phyloP scores from a whole-genome alignment of 2,888 invertebrate genomes.

The Tiphia femorata region DNA sequence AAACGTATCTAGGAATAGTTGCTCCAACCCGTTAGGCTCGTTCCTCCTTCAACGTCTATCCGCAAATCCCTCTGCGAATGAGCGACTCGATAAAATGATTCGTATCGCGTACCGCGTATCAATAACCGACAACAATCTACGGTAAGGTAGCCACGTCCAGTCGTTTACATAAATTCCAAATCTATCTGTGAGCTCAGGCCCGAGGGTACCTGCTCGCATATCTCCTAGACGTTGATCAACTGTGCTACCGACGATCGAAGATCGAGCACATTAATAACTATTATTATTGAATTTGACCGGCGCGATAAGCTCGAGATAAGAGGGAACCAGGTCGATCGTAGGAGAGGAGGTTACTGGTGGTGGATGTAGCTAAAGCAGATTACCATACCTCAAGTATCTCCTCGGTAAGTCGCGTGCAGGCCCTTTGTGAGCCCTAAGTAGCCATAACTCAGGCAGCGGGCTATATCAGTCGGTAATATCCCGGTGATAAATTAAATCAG shows the following conservation, averaged over 20 bases:
- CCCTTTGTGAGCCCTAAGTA: conserved; percentile 57
- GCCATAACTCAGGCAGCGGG: conserved; percentile 54
- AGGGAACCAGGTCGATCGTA: conserved; percentile 13
- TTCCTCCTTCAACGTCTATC: too few species aligned
- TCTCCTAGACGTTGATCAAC: too few species aligned
- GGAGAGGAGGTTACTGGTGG: too few species aligned
- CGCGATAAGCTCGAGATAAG: conserved; percentile 34
- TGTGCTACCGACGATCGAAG: not conserved
- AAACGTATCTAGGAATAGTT: too few species aligned
- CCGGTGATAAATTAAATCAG: conserved; percentile 66
- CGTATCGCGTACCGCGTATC: not conserved
- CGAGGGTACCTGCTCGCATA: too few species aligned
- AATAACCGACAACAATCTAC: not conserved
- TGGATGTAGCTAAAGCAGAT: conserved; percentile 31
- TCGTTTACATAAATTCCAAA: too few species aligned
- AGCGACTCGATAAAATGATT: too few species aligned
- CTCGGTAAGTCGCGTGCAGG: conserved; percentile 42
- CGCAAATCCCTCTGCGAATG: too few species aligned
- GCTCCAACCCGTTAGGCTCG: too few species aligned
- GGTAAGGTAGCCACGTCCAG: not conserved
- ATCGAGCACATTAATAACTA: conserved; percentile 18
- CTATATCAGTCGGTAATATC: conserved; percentile 62
- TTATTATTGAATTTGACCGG: conserved; percentile 23
- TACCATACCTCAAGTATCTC: conserved; percentile 41
- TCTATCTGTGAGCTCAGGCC: not conserved